Base-by-base conservation (phyloP, 2,113 vertebrate species). In the Boulengeromyrus knoepffleri region DNA sequence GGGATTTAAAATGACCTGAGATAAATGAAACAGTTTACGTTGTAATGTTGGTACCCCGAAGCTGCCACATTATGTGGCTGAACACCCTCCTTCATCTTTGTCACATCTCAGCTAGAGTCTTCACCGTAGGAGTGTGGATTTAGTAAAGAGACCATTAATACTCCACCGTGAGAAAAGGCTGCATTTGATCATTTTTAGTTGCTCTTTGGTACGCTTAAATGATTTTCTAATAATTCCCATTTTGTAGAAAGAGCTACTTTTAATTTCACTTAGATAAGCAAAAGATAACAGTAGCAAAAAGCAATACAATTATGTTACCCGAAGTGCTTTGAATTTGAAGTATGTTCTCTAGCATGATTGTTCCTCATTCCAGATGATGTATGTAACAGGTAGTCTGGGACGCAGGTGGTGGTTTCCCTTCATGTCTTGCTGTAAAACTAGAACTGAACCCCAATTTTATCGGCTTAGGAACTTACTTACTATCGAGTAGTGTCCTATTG, bases 71-170 rank as follows among this genome's bases (percentile, higher is more conserved):
- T 83, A 83, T 45, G 15, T 8, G 77, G 17, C 85, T 49, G 85
- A 87, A 87, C 50, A 87, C 5, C n/a, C 85, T 53, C 85, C 85
- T 87, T 52, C 47, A 39, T 87, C 85, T 53, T 87, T 50, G 12
- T 53, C 49, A 87, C 49, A 87, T 87, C 85, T 49, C 49, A 52
- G 85, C 85, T 52, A 50, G 85, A 87, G 49, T 87, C 47, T 49
- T 87, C n/a, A 19, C 49, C 12, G 12, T 36, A 6, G 50, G 47
- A 84, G 39, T 84, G 80, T 84, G 21, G 80, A 84, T 84, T 84
- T 84, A 84, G 80, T 21, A 87, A 27, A 52, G 49, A 53, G 47
- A 39, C n/a, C 50, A 87, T 87, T 87, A 87, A 47, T 52, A 52
- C 47, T 31, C 27, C n/a, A 49, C 50, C 46, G 24, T 36, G 85